Conservation (phyloP, 2,888 invertebrate genomes). For the Cotesia congregata region DNA sequence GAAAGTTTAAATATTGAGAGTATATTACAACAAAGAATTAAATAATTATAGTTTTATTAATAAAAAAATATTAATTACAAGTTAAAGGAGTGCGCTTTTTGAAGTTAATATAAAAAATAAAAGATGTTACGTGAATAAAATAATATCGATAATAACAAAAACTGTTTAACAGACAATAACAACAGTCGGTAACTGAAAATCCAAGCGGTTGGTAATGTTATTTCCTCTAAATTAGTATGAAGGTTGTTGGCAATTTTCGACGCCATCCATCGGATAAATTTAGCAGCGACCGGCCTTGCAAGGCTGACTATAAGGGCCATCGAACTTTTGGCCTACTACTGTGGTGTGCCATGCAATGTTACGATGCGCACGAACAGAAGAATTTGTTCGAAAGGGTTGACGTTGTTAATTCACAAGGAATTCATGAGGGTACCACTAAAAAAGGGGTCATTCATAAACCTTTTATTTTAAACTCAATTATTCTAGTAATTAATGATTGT, state of each 20-base stretch:
- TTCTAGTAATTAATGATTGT: neutral
- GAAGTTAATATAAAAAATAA: too few species aligned
- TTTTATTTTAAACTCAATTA: neutral
- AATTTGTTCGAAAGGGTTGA: neutral
- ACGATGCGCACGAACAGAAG: slow-evolving; percentile 36
- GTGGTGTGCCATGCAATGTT: slow-evolving; percentile 43
- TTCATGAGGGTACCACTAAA: neutral
- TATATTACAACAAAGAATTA: too few species aligned
- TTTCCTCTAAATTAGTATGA: slow-evolving; percentile 27
- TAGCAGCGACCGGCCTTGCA: slow-evolving; percentile 63
- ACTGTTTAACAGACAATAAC: slow-evolving; percentile 30
- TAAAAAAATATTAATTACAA: too few species aligned
- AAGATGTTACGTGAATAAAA: neutral
- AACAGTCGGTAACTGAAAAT: slow-evolving; percentile 23
- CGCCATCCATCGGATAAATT: slow-evolving; percentile 50
- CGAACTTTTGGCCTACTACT: slow-evolving; percentile 66
- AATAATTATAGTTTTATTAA: too few species aligned
- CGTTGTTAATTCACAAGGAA: neutral
- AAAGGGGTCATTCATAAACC: neutral
- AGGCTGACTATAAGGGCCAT: slow-evolving; percentile 64
- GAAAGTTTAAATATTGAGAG: too few species aligned
- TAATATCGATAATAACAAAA: neutral
- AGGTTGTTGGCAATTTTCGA: slow-evolving; percentile 25
- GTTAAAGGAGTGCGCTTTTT: too few species aligned
- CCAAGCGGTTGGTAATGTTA: slow-evolving; percentile 53